Percentiles rank a stretch among this genome's conserved stretches.
Evolutionary conservation across 2,888 invertebrate species (phyloP).

Genomic region (Trissoscelio sp.): DNA sequence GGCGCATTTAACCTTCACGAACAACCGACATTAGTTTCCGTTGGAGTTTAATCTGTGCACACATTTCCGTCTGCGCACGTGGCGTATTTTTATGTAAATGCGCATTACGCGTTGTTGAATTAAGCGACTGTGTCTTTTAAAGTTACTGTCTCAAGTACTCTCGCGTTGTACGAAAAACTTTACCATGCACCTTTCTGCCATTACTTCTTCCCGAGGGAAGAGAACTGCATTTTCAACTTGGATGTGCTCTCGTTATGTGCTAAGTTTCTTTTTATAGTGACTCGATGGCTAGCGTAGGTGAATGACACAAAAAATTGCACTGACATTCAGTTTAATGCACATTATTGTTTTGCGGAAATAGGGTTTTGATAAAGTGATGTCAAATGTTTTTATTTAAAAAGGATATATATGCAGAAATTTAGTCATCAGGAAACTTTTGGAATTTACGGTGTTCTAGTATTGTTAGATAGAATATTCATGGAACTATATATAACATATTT

Average conservation of each 20-base stretch:
- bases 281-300: neutral
- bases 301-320: neutral
- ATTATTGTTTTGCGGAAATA: too few relatives aligned
- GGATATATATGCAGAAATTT: too few relatives aligned
- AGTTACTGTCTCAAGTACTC: constrained; percentile 26
- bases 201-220: constrained; percentile 5
- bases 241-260: neutral
- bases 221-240: constrained; percentile 20
- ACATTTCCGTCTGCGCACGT: constrained; percentile 17
- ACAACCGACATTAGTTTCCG: neutral
- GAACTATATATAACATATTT: too few relatives aligned
- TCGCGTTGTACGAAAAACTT: constrained; percentile 22
- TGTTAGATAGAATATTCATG: too few relatives aligned
- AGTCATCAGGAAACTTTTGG: too few relatives aligned
- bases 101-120: constrained; percentile 35
- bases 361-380: too few relatives aligned
- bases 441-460: too few relatives aligned
- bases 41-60: constrained; percentile 17
- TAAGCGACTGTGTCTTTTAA: constrained; percentile 37
- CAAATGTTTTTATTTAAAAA: too few relatives aligned
- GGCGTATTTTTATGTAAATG: constrained; percentile 38
- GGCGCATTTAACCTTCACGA: constrained; percentile 1
- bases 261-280: constrained; percentile 4
- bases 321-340: neutral
- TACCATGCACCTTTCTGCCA: constrained; percentile 3